Evolutionary conservation across 2,888 invertebrate genomes (phyloP).

Genomic region (Caenorhabditis macrosperma): DNA sequence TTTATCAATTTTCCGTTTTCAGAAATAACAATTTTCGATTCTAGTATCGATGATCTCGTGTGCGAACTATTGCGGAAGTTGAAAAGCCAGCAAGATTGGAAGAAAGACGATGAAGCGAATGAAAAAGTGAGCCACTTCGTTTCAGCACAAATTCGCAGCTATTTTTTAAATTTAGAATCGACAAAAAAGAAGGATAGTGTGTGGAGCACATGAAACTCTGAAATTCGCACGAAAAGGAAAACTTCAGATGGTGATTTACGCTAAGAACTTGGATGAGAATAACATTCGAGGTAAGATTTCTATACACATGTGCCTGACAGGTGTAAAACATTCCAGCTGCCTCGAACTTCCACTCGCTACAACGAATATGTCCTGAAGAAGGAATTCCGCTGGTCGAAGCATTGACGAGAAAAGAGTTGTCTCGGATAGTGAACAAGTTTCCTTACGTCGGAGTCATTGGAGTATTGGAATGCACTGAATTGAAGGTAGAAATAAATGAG

Average conservation of each 20-base stretch:
- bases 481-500: conserved; percentile 36
- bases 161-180: conserved; percentile 38
- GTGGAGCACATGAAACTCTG: conserved; percentile 62
- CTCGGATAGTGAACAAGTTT: conserved; percentile 55
- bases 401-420: conserved; percentile 54
- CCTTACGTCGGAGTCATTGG: conserved; percentile 62
- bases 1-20: not conserved
- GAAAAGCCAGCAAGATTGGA: conserved; percentile 37
- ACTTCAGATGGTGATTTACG: conserved; percentile 48
- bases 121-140: conserved; percentile 37
- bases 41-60: conserved; percentile 11
- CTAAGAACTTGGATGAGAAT: conserved; percentile 59
- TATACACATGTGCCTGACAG: not conserved
- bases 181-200: conserved; percentile 48
- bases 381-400: conserved; percentile 36
- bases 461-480: conserved; percentile 39
- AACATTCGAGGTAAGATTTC: conserved; percentile 37
- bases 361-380: conserved; percentile 8
- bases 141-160: not conserved
- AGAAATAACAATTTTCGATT: not conserved
- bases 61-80: conserved; percentile 34
- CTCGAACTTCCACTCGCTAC: conserved; percentile 32
- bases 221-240: conserved; percentile 43
- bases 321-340: conserved; percentile 28
- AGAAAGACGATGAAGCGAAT: not conserved